A percentile compares a stretch with the other conserved stretches of the same genome.
phyloP scores from a whole-genome alignment of 2,113 vertebrate genomes.

The Meriones unguiculatus region DNA sequence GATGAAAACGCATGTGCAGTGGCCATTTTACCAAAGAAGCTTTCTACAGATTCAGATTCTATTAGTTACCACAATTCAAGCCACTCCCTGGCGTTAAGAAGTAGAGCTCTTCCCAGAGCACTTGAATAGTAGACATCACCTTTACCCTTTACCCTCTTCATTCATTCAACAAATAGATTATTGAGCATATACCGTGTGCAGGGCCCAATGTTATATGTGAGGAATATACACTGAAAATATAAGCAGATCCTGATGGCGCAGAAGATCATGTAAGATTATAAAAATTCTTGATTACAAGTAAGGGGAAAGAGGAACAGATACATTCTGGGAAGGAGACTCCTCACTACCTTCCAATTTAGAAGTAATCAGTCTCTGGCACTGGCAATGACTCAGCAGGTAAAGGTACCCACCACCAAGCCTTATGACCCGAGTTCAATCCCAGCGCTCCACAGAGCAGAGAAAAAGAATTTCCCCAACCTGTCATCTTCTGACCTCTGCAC shows the following conservation, averaged over 20 bases:
- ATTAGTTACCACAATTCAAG: not conserved
- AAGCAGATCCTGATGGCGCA: not conserved
- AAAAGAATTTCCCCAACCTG: not conserved
- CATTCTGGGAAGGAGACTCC: conserved; percentile 29
- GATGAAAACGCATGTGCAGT: not conserved
- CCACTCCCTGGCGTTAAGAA: not conserved
- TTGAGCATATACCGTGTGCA: not conserved
- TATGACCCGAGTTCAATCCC: not conserved
- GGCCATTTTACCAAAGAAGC: not conserved
- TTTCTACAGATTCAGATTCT: not conserved
- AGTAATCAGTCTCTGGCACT: not conserved
- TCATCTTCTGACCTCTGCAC: not conserved
- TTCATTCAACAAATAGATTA: not conserved
- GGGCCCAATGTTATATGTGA: not conserved
- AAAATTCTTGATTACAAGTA: not conserved
- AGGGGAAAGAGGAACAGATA: not conserved
- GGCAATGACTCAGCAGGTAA: not conserved
- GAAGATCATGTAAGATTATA: not conserved
- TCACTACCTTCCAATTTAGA: conserved; percentile 12
- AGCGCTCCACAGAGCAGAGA: not conserved
- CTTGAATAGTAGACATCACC: not conserved
- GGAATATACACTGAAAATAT: not conserved
- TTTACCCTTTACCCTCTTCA: not conserved
- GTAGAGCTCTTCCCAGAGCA: not conserved
- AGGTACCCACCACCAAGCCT: not conserved